Base-by-base conservation (phyloP, 2,888 invertebrate species). In the Nineta flava region DNA sequence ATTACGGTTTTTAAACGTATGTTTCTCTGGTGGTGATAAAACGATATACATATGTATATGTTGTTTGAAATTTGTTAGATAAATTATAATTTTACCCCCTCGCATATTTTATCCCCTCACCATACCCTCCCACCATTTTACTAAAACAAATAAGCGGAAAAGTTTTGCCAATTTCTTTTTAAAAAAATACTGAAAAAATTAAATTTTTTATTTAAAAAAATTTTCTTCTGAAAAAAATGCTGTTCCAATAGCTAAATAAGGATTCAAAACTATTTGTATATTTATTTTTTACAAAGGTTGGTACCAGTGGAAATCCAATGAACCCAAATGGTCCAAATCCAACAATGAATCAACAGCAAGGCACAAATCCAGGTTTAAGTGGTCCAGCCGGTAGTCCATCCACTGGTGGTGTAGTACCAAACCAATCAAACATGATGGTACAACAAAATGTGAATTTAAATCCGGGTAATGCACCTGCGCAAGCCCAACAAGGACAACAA, bases 271-370 rank as follows among this genome's bases (percentile, higher is more conserved):
- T n/a, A n/a, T n/a, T n/a, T n/a, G n/a, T n/a, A n/a, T n/a, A n/a
- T n/a, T n/a, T 19, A 19, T 19, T 26, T 26, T 26, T 3, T 26
- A n/a, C 58, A 54, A 54, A 59, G 54, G 59, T 57, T 19, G 58
- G 55, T 42, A 54, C 59, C 13, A 59, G 59, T n/a, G 58, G 60
- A 9, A 57, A 57, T 46, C 42, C 19, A 17, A 57, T 64, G 47
- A 62, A 61, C 53, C 62, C 61, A 52, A 55, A 59, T 47, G 55
- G 55, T 42, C 41, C 51, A 2, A 46, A 48, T 17, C 43, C 47
- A 41, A 26, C 21, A 15, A 35, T 26, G 31, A 32, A 16, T 9
- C 50, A 47, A 44, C 48, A 50, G 38, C 46, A 17, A 42, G 32
- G 34, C 34, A 13, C 53, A 54, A 16, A 38, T n/a, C 38, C n/a